Evolutionary conservation across 2,888 invertebrate genomes (phyloP), one percentile per base, ranked within the genome.

Genomic region (Trileptium ribeirensis): DNA sequence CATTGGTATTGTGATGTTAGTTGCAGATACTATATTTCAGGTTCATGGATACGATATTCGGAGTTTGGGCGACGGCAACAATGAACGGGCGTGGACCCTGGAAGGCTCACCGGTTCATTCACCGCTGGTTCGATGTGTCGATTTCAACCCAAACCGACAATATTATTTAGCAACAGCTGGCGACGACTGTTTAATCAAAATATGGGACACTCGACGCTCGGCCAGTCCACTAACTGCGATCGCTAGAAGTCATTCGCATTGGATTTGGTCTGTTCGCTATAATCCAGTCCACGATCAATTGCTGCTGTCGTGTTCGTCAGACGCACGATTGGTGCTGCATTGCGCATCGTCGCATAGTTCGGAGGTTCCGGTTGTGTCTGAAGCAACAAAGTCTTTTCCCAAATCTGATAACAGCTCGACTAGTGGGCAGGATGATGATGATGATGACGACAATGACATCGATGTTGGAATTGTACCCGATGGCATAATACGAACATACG

Each of bases 211-310:
- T 85, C 92, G 98, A 79, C 94, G 94, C 87, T 91, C 93, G 0
- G 91, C 91, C 80, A 92, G 93, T 83, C 94, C 96, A 0, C 92
- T 97, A 1, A 93, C 94, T 87, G 92, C 92, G 0, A 85, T 91
- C 33, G 24, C 51, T 15, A 86, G 88, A 39, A 89, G 90, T 82
- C 91, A 91, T 85, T 90, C 91, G 15, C 91, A 91, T 84, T 91
- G 91, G 84, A 93, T 97, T 8, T 97, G 97, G 96, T 93, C 93
- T 78, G 95, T 97, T 0, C 92, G 95, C 38, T 98, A 95, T 89
- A 99, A 99, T 90, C 94, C 94, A 84, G 97, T 95, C 89, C 98
- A 98, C 89, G 99, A 99, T 89, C 97, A 99, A 89, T 90, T 99
- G 51, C 90, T 99, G 36, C 89, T 99, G 84, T 95, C 97, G 1